Conservation (phyloP, 2,888 invertebrate species). For the Leuctra nigra region DNA sequence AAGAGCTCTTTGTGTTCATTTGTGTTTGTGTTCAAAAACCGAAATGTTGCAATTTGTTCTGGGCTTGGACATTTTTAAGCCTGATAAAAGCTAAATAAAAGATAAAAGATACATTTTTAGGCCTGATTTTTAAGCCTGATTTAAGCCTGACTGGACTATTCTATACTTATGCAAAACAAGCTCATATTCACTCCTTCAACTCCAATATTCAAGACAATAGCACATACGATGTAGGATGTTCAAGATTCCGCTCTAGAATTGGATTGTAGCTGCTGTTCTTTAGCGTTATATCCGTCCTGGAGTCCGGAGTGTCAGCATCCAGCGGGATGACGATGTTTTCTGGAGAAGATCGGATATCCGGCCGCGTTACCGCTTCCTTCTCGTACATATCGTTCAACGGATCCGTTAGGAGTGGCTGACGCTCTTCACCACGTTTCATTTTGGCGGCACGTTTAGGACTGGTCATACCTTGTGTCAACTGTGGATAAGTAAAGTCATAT, state of each 20-base stretch:
- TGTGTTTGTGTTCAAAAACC: too few relatives aligned
- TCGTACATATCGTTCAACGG: conserved; percentile 32
- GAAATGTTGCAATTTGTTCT: too few relatives aligned
- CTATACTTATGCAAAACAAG: too few relatives aligned
- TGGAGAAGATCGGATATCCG: conserved; percentile 41
- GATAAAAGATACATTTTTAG: too few relatives aligned
- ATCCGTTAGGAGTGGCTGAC: conserved; percentile 54
- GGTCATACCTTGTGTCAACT: neutral
- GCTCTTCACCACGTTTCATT: conserved; percentile 55
- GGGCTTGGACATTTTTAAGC: too few relatives aligned
- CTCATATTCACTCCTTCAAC: too few relatives aligned
- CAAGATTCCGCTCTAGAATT: conserved; percentile 58
- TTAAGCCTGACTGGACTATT: too few relatives aligned
- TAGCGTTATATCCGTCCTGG: conserved; percentile 28
- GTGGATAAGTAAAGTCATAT: neutral
- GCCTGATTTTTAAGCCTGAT: too few relatives aligned
- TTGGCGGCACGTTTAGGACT: conserved; percentile 27
- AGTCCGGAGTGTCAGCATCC: conserved; percentile 29
- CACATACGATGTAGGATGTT: conserved; percentile 74
- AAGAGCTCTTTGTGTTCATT: too few relatives aligned
- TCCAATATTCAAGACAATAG: too few relatives aligned
- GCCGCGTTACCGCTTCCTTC: conserved; percentile 32
- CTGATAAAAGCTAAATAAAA: too few relatives aligned
- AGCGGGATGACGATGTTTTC: conserved; percentile 39
- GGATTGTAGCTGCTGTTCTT: conserved; percentile 46